Base-by-base conservation (phyloP, 1,140 invertebrate species). In the Eupristina koningsbergeri region DNA sequence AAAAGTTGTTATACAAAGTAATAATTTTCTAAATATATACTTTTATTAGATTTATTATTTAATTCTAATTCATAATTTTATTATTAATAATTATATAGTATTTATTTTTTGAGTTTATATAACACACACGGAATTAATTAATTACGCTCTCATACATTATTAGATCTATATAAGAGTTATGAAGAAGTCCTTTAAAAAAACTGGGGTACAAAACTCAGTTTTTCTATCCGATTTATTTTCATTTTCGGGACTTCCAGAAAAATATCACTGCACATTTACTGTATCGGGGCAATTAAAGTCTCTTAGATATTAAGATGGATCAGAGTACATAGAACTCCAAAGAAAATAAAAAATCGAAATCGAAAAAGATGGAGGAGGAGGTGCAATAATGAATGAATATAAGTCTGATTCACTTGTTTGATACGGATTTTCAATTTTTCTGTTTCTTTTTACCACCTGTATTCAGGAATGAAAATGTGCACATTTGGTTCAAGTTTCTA, bases 281-380 rank as follows among this genome's bases (percentile, higher is more conserved):
- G 39, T 26, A 50, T 31, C 74, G 7, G 76, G 41, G 76, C 76
- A 84, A 80, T 84, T 84, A 84, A 74, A 84, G 67, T 39, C 63
- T 64, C 39, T 39, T 34, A 13, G 34, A 26, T 34, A 2, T 64
- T 26, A 36, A 45, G 47, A 34, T 29, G 34, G 11, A 47, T 19
- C 19, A 47, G 26, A 36, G 63, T 8, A 53, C 3, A 36, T 13
- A 58, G 34, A 50, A 29, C 41, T 41, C 19, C 45, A 80, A 80
- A 77, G 80, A 80, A 84, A 80, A 75, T 69, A 84, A 80, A 45
- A 84, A 53, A 84, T 84, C 45, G 29, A n/a, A n/a, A 41, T 63
- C 50, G 67, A 58, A 17, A n/a, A 50, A 17, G 50, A 22, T 19
- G 29, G 36, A 22, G 31, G 13, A 1, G 26, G 6, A 53, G 29